Base-by-base conservation (phyloP, 1,140 invertebrate species). In the Drosophila funebris region DNA sequence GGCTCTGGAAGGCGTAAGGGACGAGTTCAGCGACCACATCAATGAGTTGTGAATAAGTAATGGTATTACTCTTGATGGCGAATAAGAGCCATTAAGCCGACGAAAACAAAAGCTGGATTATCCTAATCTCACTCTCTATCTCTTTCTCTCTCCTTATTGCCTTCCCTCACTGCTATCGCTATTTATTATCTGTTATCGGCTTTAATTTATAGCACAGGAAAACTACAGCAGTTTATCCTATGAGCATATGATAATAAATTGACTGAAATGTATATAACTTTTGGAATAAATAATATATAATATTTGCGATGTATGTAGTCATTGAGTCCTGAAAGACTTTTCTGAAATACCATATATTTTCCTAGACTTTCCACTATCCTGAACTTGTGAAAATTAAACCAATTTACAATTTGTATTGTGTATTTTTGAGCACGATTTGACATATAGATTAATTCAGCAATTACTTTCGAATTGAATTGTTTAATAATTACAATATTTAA, bases 21-120 rank as follows among this genome's bases (percentile, higher is more conserved):
- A 4, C 36, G 24, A 37, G 24, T 39, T 29, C 56, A 53, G 36
- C 8, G 44, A 27, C 18, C 27, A 16, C 44, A 66, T 66, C 41
- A 64, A 81, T 68, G 46, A 54, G 63, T 61, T 64, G 73, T 82
- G 66, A 77, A 77, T 66, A 81, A 76, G 63, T 61, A 57, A 66
- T 61, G 18, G 27, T 43, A 44, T 61, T 43, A 18, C 13, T 41
- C 20, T 18, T 16, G 18, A 33, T 33, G 53, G 43, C 43, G 2
- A 13, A 20, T 36, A 58, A 33, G 31, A 20, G 41, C 2, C 29
- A 16, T 29, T 27, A 36, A 53, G 37, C 1, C 44, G 14, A 46
- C n/a, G 8, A 46, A 50, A 31, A 50, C 27, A 50, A 50, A 50
- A 50, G 46, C 27, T 14, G 46, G 20, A 13, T 29, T 50, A 50